A percentile compares a stretch with the other conserved stretches of the same genome.
Conservation (phyloP, 2,797 vertebrate genomes). For the Sitta carolinensis region DNA sequence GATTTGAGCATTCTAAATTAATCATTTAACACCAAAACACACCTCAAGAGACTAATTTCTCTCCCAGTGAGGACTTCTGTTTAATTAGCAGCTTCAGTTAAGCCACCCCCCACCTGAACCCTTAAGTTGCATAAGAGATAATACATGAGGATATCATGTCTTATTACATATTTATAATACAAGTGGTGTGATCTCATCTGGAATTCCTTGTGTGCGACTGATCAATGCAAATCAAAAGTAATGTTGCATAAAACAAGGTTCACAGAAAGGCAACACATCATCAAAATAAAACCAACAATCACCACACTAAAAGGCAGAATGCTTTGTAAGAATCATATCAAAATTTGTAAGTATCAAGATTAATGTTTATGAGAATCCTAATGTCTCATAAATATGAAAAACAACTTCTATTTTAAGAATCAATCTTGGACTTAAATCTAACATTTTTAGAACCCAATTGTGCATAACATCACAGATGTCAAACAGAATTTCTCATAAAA, state of each 20-base stretch:
- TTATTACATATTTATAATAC: background rate
- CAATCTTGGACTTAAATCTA: background rate
- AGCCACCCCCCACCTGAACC: rapidly evolving
- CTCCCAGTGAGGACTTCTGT: background rate
- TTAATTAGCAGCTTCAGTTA: background rate
- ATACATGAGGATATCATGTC: background rate
- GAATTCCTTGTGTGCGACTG: background rate
- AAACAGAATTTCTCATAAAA: background rate
- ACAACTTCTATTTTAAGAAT: background rate
- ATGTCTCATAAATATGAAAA: background rate
- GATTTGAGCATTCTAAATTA: background rate
- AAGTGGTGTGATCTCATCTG: background rate
- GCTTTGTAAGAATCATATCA: background rate
- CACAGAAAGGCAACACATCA: background rate
- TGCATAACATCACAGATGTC: background rate
- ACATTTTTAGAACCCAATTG: background rate
- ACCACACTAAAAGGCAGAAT: background rate
- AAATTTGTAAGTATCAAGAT: background rate
- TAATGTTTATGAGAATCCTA: background rate
- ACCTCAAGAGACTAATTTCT: background rate
- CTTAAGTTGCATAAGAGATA: background rate
- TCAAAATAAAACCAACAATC: background rate
- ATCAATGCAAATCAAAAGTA: background rate
- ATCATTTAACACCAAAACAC: background rate
- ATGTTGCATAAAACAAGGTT: background rate